Evolutionary conservation across 1,140 invertebrate genomes (phyloP).

Genomic region (Octopus bimaculoides): DNA sequence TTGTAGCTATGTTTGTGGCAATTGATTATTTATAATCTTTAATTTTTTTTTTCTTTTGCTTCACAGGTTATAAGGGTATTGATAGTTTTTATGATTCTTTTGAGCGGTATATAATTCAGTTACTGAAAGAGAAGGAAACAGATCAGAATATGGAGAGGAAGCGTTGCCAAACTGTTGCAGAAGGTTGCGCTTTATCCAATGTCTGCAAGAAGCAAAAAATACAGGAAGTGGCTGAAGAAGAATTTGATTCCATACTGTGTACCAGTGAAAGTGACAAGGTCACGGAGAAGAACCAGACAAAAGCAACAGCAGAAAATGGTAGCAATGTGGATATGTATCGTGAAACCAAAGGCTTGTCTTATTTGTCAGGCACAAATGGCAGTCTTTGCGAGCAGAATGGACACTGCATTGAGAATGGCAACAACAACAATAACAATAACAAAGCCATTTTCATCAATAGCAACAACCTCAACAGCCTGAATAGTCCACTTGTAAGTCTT

Average conservation of each 20-base stretch:
- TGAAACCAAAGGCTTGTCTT: background rate
- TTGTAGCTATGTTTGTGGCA: too few species aligned
- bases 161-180: background rate
- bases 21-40: too few species aligned
- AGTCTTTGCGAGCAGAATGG: too few species aligned
- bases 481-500: background rate
- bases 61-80: background rate
- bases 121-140: background rate
- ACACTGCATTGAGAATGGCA: background rate
- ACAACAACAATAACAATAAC: background rate
- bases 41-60: background rate
- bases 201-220: background rate
- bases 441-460: background rate
- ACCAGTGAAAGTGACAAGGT: background rate
- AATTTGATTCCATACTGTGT: background rate
- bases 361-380: background rate
- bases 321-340: background rate
- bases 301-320: background rate
- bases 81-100: constrained; percentile 1
- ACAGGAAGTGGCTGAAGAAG: background rate
- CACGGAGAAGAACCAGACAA: background rate
- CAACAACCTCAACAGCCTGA: background rate
- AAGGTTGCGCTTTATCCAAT: background rate
- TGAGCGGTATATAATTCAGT: background rate
- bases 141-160: background rate